Base-by-base conservation (phyloP, 2,888 invertebrate species). In the Himalopsyche kuldschensis region DNA sequence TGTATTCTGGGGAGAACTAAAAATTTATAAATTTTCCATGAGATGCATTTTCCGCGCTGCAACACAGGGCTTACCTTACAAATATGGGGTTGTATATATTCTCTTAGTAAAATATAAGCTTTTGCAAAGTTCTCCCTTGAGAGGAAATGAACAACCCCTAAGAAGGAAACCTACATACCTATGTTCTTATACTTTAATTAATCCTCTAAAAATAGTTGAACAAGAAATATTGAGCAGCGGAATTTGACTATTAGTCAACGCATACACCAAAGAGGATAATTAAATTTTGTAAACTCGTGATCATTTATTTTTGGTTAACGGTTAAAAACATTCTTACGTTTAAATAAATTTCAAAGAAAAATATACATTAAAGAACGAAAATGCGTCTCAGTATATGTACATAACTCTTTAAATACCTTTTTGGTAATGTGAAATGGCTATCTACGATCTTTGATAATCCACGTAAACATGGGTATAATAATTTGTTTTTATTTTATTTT, bases 161-260 rank as follows among this genome's bases (percentile, higher is more conserved):
- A 55, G 24, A 76, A 47, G 78, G 77, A 69, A 31, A 78, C 80
- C 41, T 80, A 55, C 55, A 55, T 55, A 55, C 55, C 78, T 84
- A 79, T 31, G 47, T 81, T 80, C 84, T 81, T 78, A 63, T 84
- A 81, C 84, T 84, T 84, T 84, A 84, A 84, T 84, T 84, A 84
- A 84, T 84, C 81, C 84, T 81, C 84, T 78, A 84, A 84, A 84
- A 84, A 84, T 84, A 84, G 84, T 84, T 84, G 78, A 81, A 84
- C 81, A 84, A 84, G 84, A 81, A 81, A 84, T 84, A 83, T 83
- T 83, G 78, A 83, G 80, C 77, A 41, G 41, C 30, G 75, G 80
- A 80, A 83, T 80, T 75, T 15, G 32, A 20, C 32, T 75, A 32
- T 55, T 55, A 55, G 20, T 55, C 2, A 55, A 55, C 55, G 75